A percentile compares a stretch with the other conserved stretches of the same genome.
Evolutionary conservation across 2,888 invertebrate species (phyloP).

Genomic region (Eremobia ochroleuca): DNA sequence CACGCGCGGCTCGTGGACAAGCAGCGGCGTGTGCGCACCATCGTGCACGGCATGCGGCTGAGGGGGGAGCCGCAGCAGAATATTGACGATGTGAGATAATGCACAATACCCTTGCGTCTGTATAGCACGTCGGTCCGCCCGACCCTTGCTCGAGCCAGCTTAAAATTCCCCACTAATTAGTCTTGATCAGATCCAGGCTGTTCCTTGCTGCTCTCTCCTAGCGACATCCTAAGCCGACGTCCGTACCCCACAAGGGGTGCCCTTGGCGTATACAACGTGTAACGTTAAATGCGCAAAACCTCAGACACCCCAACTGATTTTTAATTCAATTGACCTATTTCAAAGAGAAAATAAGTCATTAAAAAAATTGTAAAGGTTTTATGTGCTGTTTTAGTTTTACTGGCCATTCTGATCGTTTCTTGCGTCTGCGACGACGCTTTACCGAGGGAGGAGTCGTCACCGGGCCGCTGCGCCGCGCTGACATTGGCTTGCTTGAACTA

Average conservation of each 20-base stretch:
- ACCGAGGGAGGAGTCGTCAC: too few species aligned
- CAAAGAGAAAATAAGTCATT: too few species aligned
- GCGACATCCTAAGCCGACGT: not conserved
- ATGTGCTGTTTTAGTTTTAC: too few species aligned
- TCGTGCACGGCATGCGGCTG: constrained; percentile 94
- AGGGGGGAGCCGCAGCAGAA: constrained; percentile 95
- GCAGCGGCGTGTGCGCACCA: constrained; percentile 95
- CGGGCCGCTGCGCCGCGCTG: too few species aligned
- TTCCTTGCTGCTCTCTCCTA: not conserved
- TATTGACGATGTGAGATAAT: constrained; percentile 92
- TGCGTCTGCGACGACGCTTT: too few species aligned
- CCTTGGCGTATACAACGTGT: too few species aligned
- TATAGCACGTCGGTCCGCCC: not conserved
- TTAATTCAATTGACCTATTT: too few species aligned
- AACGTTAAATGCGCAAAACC: too few species aligned
- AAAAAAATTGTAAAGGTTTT: too few species aligned
- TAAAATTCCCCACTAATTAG: not conserved
- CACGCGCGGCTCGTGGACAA: constrained; percentile 96
- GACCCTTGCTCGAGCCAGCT: not conserved
- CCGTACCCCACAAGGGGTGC: not conserved
- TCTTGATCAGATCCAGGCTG: not conserved
- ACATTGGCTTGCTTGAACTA: too few species aligned
- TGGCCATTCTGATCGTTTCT: too few species aligned
- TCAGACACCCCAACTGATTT: too few species aligned
- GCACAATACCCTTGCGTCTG: not conserved